Evolutionary conservation across 1,140 invertebrate genomes (phyloP).

Genomic region (Tetraneura akinire): DNA sequence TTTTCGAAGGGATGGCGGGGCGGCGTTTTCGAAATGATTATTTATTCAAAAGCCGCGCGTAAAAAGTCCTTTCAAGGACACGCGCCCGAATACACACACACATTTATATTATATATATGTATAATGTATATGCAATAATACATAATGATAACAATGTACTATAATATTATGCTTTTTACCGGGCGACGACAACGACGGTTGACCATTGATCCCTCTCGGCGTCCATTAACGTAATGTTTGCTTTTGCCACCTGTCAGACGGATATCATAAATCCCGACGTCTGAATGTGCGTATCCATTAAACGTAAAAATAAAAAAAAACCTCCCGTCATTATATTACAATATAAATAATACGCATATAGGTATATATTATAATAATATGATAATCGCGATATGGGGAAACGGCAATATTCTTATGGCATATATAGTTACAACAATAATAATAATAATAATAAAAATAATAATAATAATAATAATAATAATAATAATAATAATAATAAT

Average conservation of each 20-base stretch:
- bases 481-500: too few species aligned
- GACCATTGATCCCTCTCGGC: constrained; percentile 34
- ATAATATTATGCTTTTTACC: constrained; percentile 32
- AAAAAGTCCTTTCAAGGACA: constrained; percentile 40
- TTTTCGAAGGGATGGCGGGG: too few species aligned
- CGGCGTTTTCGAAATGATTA: constrained; percentile 13
- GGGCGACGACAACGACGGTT: constrained; percentile 17
- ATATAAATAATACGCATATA: too few species aligned
- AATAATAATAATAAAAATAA: too few species aligned
- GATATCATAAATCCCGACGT: constrained; percentile 47
- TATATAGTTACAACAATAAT: too few species aligned
- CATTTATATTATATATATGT: not conserved
- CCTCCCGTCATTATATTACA: too few species aligned
- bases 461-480: too few species aligned
- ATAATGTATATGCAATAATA: too few species aligned
- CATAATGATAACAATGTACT: not conserved
- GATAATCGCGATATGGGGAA: too few species aligned
- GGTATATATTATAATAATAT: too few species aligned
- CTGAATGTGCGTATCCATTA: constrained; percentile 43
- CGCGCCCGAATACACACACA: not conserved
- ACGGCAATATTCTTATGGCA: too few species aligned
- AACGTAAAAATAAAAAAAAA: constrained; percentile 24
- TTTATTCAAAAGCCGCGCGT: constrained; percentile 50
- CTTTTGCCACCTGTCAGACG: constrained; percentile 44
- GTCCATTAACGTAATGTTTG: constrained; percentile 49